A percentile compares a stretch with the other conserved stretches of the same genome.
phyloP scores from a whole-genome alignment of 2,797 vertebrate species.

The Sciurus carolinensis region DNA sequence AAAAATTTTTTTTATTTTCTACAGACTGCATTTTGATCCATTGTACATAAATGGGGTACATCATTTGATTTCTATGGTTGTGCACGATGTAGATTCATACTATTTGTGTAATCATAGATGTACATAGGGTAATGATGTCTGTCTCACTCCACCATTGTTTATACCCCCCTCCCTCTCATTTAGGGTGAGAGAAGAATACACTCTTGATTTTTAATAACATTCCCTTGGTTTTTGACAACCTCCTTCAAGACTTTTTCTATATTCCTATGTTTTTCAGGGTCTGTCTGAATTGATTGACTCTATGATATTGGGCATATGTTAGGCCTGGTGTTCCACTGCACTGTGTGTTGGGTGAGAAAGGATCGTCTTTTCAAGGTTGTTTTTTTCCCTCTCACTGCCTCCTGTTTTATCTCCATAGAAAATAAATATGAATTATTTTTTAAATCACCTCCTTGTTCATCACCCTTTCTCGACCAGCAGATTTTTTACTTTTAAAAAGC shows the following conservation, averaged over 20 bases:
- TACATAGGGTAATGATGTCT: no score
- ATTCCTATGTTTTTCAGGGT: background rate
- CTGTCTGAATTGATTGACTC: background rate
- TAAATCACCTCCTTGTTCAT: background rate
- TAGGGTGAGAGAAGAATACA: no score
- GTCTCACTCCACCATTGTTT: no score
- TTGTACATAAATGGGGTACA: no score
- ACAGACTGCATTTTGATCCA: no score
- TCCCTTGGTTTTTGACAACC: background rate
- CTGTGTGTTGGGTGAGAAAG: background rate
- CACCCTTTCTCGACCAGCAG: background rate
- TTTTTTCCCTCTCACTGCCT: background rate
- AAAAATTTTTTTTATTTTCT: no score
- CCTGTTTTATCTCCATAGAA: background rate
- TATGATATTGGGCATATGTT: background rate
- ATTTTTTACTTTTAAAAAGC: background rate
- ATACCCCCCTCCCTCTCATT: no score
- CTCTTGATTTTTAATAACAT: background rate
- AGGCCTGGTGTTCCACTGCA: no score
- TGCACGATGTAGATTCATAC: no score
- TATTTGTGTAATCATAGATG: no score
- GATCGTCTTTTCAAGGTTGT: background rate
- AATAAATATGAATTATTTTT: background rate
- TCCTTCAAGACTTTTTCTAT: background rate
- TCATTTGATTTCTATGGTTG: no score